Base-by-base conservation (phyloP, 2,797 vertebrate species). In the Halcyon smyrnensis region DNA sequence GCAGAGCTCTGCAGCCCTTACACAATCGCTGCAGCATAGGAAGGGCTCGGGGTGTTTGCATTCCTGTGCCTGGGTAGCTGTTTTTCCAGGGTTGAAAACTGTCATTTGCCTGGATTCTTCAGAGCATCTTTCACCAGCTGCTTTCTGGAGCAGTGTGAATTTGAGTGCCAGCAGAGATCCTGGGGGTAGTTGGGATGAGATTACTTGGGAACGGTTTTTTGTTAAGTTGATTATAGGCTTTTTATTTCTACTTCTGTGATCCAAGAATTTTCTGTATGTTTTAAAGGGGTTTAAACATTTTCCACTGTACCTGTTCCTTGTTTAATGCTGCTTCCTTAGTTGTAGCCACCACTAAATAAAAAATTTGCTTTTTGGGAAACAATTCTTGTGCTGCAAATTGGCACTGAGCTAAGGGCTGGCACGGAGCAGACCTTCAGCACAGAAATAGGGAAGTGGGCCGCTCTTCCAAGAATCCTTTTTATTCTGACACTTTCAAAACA, bases 401-500 rank as follows among this genome's bases (percentile, higher is more conserved):
- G 75, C 88, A 54, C 56, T 0, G 80, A 84, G 88, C 85, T 25
- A 1, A 36, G 76, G 83, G 69, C 76, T 96, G 95, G 95, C 95
- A 95, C 64, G 2, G 83, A 71, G 86, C 76, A 16, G 45, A n/a
- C 65, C 77, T 74, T 46, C 59, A 25, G 0, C 0, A 2, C 75
- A 89, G 86, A 63, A 82, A 6, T 20, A 87, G 84, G 92, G 86
- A 90, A 71, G 81, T 85, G 36, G 54, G 81, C 86, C 37, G 1
- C 75, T 59, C 88, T 96, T 94, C 93, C 88, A 95, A 94, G 79
- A 97, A 93, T 83, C 92, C 81, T 93, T 75, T 86, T 95, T 87
- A 84, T 90, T 94, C 88, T 94, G 90, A 84, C 71, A 19, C 94
- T 95, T 89, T 89, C 75, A 92, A 95, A 97, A 95, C 93, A 93